A percentile compares a stretch with the other conserved stretches of the same genome.
Evolutionary conservation across 2,113 vertebrate species (phyloP).

Genomic region (Gnathochromis pfefferi): DNA sequence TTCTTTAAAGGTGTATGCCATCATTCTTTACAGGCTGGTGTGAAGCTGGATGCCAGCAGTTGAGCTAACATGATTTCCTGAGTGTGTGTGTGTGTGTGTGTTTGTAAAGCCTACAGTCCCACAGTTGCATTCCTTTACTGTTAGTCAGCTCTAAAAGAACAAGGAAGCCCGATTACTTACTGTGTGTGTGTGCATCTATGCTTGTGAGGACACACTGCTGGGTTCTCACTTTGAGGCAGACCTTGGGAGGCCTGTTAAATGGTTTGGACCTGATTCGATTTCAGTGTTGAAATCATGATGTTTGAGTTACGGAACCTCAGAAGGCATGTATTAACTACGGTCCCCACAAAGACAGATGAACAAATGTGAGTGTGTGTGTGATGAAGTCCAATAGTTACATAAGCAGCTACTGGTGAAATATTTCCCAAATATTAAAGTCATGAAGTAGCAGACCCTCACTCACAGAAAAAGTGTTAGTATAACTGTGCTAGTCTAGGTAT

Average conservation of each 20-base stretch:
- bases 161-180: background rate
- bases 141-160: conserved; percentile 27
- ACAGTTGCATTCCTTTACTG: conserved; percentile 27
- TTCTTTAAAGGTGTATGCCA: background rate
- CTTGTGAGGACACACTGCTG: background rate
- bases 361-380: background rate
- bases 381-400: background rate
- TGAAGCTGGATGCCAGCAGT: background rate
- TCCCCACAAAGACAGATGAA: background rate
- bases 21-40: background rate
- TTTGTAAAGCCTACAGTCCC: background rate
- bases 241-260: background rate
- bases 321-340: background rate
- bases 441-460: background rate
- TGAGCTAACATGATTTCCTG: background rate
- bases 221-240: background rate
- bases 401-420: background rate
- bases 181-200: background rate
- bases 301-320: background rate
- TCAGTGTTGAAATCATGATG: background rate
- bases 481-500: background rate
- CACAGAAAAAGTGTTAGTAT: background rate
- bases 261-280: too few relatives aligned
- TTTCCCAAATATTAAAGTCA: background rate
- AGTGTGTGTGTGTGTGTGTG: background rate